These are phyloP conservation scores for Trinectes maculatus DNA, from an alignment of 2,113 vertebrate genomes.

Conservation along the genomic window DNA sequence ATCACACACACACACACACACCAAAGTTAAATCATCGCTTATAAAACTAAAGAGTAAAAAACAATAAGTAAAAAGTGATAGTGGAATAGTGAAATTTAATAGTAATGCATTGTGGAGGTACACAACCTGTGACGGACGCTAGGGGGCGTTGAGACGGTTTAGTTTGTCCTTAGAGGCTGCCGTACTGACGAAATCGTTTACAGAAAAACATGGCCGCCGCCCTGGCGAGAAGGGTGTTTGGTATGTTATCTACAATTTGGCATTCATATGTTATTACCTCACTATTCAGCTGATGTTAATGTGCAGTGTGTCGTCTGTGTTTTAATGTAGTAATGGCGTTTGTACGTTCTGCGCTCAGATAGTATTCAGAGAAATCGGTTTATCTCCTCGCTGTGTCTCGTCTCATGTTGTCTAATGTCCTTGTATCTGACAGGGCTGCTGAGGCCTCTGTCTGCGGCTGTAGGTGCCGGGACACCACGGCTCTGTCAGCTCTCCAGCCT, in stretches of 20 bases:
- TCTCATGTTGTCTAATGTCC: constrained; percentile 24
- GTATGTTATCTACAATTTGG: constrained; percentile 54
- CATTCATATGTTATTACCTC: not conserved
- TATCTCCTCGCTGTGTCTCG: not conserved
- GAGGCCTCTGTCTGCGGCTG: constrained; percentile 64
- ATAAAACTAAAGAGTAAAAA: no score
- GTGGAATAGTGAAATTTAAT: no score
- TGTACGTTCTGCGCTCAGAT: not conserved
- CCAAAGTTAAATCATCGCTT: no score
- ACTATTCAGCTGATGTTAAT: not conserved
- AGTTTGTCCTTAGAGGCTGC: constrained; percentile 48
- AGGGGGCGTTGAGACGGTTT: constrained; percentile 19
- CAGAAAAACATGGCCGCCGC: constrained; percentile 75
- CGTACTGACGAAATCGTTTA: constrained; percentile 27
- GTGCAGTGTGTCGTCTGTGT: not conserved
- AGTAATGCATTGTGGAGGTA: no score
- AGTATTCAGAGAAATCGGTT: not conserved
- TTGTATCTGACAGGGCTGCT: constrained; percentile 69
- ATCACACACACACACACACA: no score
- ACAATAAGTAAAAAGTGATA: no score
- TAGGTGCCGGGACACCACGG: constrained; percentile 37
- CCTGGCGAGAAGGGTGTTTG: constrained; percentile 62
- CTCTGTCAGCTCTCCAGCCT: constrained; percentile 56
- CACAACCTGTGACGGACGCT: not conserved
- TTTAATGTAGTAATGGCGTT: not conserved